Conservation (phyloP, 1,140 invertebrate genomes). For the Papilio helenus region DNA sequence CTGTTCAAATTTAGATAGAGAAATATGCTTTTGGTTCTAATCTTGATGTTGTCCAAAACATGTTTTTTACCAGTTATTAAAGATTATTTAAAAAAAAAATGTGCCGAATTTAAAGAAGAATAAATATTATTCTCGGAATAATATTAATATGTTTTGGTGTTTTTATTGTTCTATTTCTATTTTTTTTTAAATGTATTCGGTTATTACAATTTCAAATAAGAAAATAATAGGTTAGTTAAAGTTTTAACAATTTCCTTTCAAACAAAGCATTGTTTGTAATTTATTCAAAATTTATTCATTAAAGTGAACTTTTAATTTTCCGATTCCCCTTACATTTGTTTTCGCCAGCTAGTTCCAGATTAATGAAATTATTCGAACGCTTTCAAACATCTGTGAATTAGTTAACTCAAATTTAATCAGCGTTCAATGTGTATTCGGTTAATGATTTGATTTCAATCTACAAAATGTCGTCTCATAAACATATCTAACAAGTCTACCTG, state of each 20-base stretch:
- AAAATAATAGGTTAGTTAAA: background rate
- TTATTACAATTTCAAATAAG: background rate
- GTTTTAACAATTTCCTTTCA: background rate
- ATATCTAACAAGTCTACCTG: background rate
- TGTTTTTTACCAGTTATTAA: background rate
- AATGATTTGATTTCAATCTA: slow-evolving; percentile 21
- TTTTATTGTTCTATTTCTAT: background rate
- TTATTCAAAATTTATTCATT: slow-evolving; percentile 10
- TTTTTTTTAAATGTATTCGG: background rate
- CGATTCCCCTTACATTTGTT: slow-evolving; percentile 9
- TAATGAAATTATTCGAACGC: slow-evolving; percentile 10
- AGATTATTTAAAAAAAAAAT: no score
- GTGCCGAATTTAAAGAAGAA: background rate
- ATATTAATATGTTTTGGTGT: background rate
- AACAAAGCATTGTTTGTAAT: background rate
- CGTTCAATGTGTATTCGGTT: slow-evolving; percentile 19
- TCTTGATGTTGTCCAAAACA: background rate
- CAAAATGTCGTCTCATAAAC: slow-evolving; percentile 42
- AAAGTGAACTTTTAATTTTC: slow-evolving; percentile 18
- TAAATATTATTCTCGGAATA: background rate
- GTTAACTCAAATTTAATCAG: slow-evolving; percentile 11
- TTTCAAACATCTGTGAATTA: slow-evolving; percentile 11
- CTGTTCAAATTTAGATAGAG: background rate
- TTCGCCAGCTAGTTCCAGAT: background rate
- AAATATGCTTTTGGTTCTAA: background rate